Conservation (phyloP, 2,888 invertebrate genomes). For the Sipha maydis region DNA sequence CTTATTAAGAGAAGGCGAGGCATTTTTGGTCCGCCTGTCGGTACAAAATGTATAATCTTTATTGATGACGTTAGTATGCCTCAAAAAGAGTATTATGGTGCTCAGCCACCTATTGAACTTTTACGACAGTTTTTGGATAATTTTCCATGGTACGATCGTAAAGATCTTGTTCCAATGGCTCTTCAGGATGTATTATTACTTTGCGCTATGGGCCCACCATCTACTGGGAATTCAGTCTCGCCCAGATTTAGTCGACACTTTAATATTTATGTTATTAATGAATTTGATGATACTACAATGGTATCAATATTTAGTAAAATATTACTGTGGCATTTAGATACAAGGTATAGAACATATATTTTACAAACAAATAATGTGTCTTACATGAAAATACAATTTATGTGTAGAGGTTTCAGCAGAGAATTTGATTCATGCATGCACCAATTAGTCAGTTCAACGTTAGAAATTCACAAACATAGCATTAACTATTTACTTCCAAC, state of each 20-base stretch:
- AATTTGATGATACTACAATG: slow-evolving; percentile 87
- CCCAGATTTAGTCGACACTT: slow-evolving; percentile 89
- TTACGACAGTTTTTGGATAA: slow-evolving; percentile 91
- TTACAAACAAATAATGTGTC: not conserved
- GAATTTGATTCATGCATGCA: slow-evolving; percentile 94
- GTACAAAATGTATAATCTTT: slow-evolving; percentile 88
- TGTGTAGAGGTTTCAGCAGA: slow-evolving; percentile 86
- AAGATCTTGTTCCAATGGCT: slow-evolving; percentile 80
- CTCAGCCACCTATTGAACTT: slow-evolving; percentile 94
- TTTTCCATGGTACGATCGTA: slow-evolving; percentile 86
- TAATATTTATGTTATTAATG: slow-evolving; percentile 85
- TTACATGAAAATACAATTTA: not conserved
- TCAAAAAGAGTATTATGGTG: slow-evolving; percentile 86
- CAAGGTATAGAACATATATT: slow-evolving; percentile 71
- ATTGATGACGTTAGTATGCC: slow-evolving; percentile 98
- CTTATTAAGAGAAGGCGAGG: slow-evolving; percentile 92
- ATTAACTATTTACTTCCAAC: slow-evolving; percentile 87
- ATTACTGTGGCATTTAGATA: slow-evolving; percentile 93
- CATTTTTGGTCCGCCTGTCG: slow-evolving; percentile 91
- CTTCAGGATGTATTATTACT: slow-evolving; percentile 77
- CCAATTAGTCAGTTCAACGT: slow-evolving; percentile 85
- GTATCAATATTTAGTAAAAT: slow-evolving; percentile 88
- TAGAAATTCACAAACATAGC: slow-evolving; percentile 87
- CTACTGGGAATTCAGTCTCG: slow-evolving; percentile 80
- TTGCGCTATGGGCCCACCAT: slow-evolving; percentile 51